phyloP scores from a whole-genome alignment of 2,113 vertebrate genomes.

The Phaetusa simplex region DNA sequence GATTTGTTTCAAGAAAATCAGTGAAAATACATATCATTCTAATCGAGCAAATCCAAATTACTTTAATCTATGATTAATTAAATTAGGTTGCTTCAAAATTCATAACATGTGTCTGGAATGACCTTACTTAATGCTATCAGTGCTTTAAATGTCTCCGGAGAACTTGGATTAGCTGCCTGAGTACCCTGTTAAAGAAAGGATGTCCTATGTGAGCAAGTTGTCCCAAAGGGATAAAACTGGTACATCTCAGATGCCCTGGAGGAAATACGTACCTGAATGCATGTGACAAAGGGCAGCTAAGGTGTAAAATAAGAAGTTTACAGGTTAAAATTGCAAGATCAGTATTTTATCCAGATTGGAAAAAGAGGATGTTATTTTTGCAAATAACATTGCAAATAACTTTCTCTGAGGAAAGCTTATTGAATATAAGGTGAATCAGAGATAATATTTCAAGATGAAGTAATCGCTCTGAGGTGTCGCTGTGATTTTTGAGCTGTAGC shows the following conservation, averaged over 20 bases:
- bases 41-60: neutral
- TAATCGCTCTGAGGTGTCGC: neutral
- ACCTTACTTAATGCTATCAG: neutral
- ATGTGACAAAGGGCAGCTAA: neutral
- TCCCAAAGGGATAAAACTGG: neutral
- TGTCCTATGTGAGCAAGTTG: neutral
- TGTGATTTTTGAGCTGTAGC: constrained; percentile 7
- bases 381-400: neutral
- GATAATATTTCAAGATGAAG: neutral
- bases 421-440: neutral
- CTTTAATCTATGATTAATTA: neutral
- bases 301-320: neutral
- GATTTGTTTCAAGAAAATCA: neutral
- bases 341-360: neutral
- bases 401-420: neutral
- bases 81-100: neutral
- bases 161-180: neutral
- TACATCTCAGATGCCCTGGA: neutral
- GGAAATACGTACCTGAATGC: neutral
- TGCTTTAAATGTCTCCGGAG: neutral
- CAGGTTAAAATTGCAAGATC: neutral
- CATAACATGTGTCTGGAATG: neutral
- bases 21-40: neutral
- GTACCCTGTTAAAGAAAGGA: neutral
- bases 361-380: neutral